Evolutionary conservation across 2,888 invertebrate genomes (phyloP), one percentile per base, ranked within the genome.

Genomic region (Chrysolina haemoptera): DNA sequence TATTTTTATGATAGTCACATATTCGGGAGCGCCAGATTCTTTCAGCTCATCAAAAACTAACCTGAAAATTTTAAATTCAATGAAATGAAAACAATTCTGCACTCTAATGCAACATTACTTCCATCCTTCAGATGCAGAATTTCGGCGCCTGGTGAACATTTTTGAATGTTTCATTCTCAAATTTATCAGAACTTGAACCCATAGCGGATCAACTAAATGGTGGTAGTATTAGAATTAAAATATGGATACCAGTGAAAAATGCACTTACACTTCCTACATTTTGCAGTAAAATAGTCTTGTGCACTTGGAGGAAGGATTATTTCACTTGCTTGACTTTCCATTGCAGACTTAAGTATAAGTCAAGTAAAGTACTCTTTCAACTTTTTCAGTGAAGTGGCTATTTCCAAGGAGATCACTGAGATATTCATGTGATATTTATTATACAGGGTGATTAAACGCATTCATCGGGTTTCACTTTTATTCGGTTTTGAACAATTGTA

Each of bases 131-230:
- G 81, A 80, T 50, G 82, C 83, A 9, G 83, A 82, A 71, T 83
- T 81, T 62, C 83, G 70, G 41, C 82, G 81, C 16, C 81, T 76
- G 0, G 82, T 83, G 74, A 83, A 83, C 72, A 77, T 74, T 75
- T 82, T 82, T 11, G 83, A 77, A 72, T 82, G 78, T 70, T 83
- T 83, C 82, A 83, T 83, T 46, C 83, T 81, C 50, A 83, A 76
- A 80, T 82, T 82, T 48, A 83, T 83, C 40, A 83, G 68, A 14
- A 83, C 79, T 76, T 83, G 83, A 14, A 83, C 82, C 83, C 83
- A 82, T 64, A 82, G 78, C 16, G 81, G 82, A 71, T 82, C 81
- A 70, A 83, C 82, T 83, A 20, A 14, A 12, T 40, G 59, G n/a
- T n/a, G 41, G 72, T 75, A 71, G 62, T 50, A 48, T 46, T 10